Percentiles rank a stretch among this genome's conserved stretches.
These are phyloP conservation scores for Aeoliscus strigatus DNA, from an alignment of 2,797 vertebrate genomes.

Conservation along the genomic window DNA sequence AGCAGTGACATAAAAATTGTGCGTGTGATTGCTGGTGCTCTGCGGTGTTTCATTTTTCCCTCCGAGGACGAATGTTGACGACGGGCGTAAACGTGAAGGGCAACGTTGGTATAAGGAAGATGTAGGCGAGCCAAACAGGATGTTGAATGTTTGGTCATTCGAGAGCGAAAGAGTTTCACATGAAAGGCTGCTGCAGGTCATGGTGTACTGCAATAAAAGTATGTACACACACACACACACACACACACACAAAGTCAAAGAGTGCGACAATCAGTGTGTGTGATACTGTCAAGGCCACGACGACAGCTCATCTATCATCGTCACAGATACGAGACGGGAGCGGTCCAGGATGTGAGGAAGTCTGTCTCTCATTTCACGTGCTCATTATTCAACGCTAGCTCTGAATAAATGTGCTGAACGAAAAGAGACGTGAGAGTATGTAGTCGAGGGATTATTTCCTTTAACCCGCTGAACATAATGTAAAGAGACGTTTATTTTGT, in stretches of 20 bases:
- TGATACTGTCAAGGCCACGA: too few species aligned
- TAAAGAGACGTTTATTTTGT: too few species aligned
- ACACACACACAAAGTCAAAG: neutral
- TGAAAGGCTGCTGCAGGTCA: slow-evolving; percentile 21
- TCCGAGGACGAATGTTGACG: neutral
- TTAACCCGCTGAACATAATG: too few species aligned
- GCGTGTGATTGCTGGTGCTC: neutral
- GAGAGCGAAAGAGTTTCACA: slow-evolving; percentile 25
- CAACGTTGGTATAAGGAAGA: slow-evolving; percentile 13
- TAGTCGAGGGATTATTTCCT: slow-evolving; percentile 2
- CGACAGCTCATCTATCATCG: slow-evolving; percentile 53
- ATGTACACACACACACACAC: neutral
- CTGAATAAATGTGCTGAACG: slow-evolving; percentile 15
- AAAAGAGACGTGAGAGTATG: slow-evolving; percentile 10
- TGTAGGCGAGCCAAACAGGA: slow-evolving; percentile 17
- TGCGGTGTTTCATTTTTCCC: neutral
- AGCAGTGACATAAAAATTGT: too few species aligned
- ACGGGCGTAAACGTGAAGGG: slow-evolving; percentile 15
- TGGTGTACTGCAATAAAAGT: slow-evolving; percentile 17
- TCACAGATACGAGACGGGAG: slow-evolving; percentile 32
- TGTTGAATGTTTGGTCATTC: too few species aligned
- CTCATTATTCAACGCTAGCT: slow-evolving; percentile 24
- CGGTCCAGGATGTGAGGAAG: slow-evolving; percentile 38
- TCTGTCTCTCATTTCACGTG: slow-evolving; percentile 32
- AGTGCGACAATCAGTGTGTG: too few species aligned